phyloP scores from a whole-genome alignment of 2,113 vertebrate genomes.

The Zosterops lateralis region DNA sequence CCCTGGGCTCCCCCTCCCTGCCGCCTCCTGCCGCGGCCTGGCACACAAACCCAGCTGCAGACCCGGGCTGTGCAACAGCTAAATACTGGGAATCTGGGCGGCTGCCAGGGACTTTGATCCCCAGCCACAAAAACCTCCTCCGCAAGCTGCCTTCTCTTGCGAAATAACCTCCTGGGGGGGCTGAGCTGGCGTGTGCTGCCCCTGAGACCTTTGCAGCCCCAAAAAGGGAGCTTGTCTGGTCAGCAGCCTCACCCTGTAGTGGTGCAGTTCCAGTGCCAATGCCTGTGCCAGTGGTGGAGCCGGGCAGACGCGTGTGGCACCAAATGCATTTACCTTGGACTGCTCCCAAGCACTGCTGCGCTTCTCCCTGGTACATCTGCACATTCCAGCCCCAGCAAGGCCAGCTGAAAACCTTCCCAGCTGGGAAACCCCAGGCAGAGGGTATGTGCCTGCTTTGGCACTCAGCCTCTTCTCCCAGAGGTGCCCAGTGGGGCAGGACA shows the following conservation, averaged over 20 bases:
- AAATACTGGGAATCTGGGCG: background rate
- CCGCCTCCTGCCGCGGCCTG: background rate
- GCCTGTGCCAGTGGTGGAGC: background rate
- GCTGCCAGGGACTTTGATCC: constrained; percentile 4
- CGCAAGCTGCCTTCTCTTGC: background rate
- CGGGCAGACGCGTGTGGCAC: rapidly evolving
- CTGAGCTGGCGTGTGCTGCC: background rate
- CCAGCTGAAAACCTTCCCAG: background rate
- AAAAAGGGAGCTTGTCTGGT: background rate
- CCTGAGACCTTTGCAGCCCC: background rate
- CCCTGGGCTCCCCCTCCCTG: background rate
- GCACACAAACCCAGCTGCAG: constrained; percentile 4
- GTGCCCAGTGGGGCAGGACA: background rate
- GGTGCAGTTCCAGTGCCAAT: background rate
- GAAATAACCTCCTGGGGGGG: background rate
- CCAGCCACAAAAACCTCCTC: constrained; percentile 9
- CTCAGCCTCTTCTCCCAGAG: background rate
- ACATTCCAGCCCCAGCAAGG: background rate
- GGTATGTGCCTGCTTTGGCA: background rate
- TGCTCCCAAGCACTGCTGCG: background rate
- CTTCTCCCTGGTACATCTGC: background rate
- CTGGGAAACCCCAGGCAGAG: background rate
- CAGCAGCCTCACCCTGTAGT: background rate
- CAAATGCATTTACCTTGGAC: background rate
- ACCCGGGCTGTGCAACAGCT: background rate